Conservation (phyloP, 2,113 vertebrate species). For the Calyptommatus sinebrachiatus region DNA sequence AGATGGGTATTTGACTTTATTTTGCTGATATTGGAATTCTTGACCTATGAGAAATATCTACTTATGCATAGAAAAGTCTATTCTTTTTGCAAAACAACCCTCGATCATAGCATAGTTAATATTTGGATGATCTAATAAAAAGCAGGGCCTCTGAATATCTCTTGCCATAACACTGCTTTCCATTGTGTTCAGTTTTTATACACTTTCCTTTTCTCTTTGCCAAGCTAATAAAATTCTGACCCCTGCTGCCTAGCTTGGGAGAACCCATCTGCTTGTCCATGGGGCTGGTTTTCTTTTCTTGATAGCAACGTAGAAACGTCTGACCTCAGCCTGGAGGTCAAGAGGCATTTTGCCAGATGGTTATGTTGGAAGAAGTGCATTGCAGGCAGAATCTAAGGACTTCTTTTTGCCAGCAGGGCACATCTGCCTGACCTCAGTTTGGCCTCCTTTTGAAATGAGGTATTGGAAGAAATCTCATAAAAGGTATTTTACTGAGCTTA, state of each 20-base stretch:
- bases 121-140: neutral
- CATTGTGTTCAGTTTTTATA: neutral
- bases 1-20: neutral
- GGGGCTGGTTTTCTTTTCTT: neutral
- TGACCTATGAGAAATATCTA: neutral
- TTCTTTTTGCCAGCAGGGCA: neutral
- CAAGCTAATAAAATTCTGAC: neutral
- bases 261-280: neutral
- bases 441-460: neutral
- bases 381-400: no score
- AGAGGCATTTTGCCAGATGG: conserved; percentile 12
- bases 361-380: neutral
- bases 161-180: neutral
- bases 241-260: conserved; percentile 1
- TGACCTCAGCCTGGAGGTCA: conserved; percentile 32
- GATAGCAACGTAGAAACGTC: conserved; percentile 30
- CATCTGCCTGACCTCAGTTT: conserved; percentile 9
- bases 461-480: neutral
- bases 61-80: neutral
- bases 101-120: neutral
- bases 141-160: neutral
- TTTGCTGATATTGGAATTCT: neutral
- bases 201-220: conserved; percentile 9
- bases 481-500: neutral
- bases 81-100: neutral